Base-by-base conservation (phyloP, 2,113 vertebrate genomes). In the Platichthys stellatus region DNA sequence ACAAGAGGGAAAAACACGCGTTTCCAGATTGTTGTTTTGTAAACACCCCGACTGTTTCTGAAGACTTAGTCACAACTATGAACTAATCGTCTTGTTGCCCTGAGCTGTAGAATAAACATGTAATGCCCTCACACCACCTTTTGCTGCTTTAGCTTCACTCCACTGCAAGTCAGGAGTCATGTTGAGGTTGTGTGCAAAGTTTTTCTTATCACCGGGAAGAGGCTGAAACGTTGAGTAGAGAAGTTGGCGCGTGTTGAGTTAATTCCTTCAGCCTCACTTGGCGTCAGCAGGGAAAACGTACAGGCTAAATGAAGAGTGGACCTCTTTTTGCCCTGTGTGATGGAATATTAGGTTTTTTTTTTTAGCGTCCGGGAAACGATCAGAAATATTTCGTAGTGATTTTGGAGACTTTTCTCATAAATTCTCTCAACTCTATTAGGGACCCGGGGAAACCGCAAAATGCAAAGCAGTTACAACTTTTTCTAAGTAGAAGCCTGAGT, bases 31-130 rank as follows among this genome's bases (percentile, higher is more conserved):
- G 24, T 80, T 81, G 57, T 45, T 76, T 23, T 23, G 23, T 58
- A 28, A 80, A 53, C 3, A 0, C 20, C 20, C 45, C 35, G n/a
- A 1, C n/a, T 38, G 35, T 38, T 38, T 51, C 47, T 18, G 15
- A 5, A 15, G 17, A 51, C 15, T 17, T 7, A 51, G 59, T 53
- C 40, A 57, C 60, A 64, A 75, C 72, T 72, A 72, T 82, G 65
- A 59, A 26, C 51, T 49, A 5, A 69, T 65, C 54, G 66, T 81
- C 74, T 31, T 66, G 47, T 76, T 8, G 54, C 63, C 64, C 6
- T 20, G 26, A 69, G 72, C 60, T 81, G 67, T 54, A 78, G 80
- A 86, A 82, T 80, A 11, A 69, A 77, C 31, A 87, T 86, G 73
- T 78, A 74, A 72, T 86, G 76, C 80, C 68, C 70, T 75, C 67